Evolutionary conservation across 2,888 invertebrate genomes (phyloP), one percentile per base, ranked within the genome.

Genomic region (Coelogynopora nodosa): DNA sequence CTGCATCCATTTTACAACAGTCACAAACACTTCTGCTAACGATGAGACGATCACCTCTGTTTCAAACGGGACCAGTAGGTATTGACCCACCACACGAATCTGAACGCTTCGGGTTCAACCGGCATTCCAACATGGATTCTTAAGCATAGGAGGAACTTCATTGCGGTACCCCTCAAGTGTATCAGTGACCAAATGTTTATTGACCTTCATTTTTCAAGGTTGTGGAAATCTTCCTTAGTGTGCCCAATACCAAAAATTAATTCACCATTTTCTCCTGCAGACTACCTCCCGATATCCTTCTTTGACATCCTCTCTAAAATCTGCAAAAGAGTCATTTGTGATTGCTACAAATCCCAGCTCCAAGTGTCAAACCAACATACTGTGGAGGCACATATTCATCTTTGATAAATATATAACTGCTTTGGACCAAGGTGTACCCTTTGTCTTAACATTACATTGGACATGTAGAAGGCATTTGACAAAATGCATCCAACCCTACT

Each of bases 381-480:
- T n/a, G n/a, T n/a, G n/a, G n/a, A n/a, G n/a, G 49, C 18, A 49
- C 49, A 49, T 49, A n/a, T 82, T 30, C 82, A 82, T 82, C 31
- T 82, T 31, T 82, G 82, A 82, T 28, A 82, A 82, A 82, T 82
- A 30, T 23, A 82, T 30, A 29, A 29, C 30, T 31, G 23, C 82
- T 5, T 31, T 23, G 31, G 27, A 5, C 30, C 10, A 31, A 23
- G 82, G 27, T 30, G 5, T 10, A 23, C 29, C 31, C 5, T 23
- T 13, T 23, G 27, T 18, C 2, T 23, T 10, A 30, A 5, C 2
- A 27, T 82, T 5, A 2, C 30, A 30, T 23, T 82, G 82, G 82
- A 82, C 82, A 82, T 82, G 82, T 82, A 23, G 29, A 82, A 82
- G 27, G 10, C 30, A 2, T 82, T 82, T 29, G 82, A 82, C 82